Evolutionary conservation across 2,888 invertebrate genomes (phyloP), one percentile per base, ranked within the genome.

Genomic region (Drosophila peninsularis): DNA sequence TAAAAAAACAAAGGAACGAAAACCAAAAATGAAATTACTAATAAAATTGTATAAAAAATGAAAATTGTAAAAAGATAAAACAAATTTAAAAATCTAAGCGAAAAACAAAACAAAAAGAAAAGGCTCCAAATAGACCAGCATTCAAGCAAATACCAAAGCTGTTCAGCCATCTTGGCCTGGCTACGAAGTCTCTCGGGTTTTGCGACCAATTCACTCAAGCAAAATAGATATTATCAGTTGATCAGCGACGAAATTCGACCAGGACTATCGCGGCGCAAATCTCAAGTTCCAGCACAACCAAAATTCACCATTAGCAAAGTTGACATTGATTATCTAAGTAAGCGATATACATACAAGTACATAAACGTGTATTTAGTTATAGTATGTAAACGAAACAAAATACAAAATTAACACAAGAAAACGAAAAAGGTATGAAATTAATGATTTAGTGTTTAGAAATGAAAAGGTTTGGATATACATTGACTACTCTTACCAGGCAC

Each of bases 61-160:
- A 87, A 82, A 72, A 76, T 93, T 95, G 94, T 96, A 96, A 95
- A 94, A 95, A 96, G 96, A 69, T 96, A 95, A 95, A 95, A 95
- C 94, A 95, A 95, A 95, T 94, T 94, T 93, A 92, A 94, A 94
- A 94, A 94, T 94, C 82, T 82, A 89, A 92, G 93, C 95, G 94
- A 95, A 94, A 94, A 94, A 71, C 54, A 71, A 50, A 50, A 47
- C 30, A 32, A 49, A 49, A 49, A 14, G 19, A 49, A 52, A 36
- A 37, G 96, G 96, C 96, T 96, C 96, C 95, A 95, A 95, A 96
- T 96, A 97, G 96, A 95, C 95, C 90, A 86, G 81, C 81, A 81
- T 79, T 79, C 61, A 77, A 80, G 55, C 80, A 82, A 78, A 63
- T 62, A 83, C 80, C 77, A 88, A 87, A 86, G 68, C 82, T 78